phyloP scores from a whole-genome alignment of 2,888 invertebrate genomes.

The Ochropleura plecta region DNA sequence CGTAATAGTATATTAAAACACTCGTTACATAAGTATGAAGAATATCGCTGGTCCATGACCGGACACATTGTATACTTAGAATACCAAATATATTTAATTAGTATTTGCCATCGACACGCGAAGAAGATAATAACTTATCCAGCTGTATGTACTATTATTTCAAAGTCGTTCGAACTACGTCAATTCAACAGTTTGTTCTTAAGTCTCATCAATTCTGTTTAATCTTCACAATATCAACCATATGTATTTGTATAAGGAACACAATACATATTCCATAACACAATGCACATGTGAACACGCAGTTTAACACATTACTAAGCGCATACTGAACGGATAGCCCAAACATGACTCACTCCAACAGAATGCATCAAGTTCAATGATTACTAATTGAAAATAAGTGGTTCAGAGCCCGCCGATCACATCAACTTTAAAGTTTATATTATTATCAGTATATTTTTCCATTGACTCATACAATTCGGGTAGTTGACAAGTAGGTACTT shows the following conservation, averaged over 20 bases:
- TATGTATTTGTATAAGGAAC: neutral
- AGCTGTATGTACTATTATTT: neutral
- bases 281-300: constrained; percentile 38
- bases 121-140: neutral
- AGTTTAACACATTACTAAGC: constrained; percentile 40
- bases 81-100: too few species aligned
- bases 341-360: constrained; percentile 51
- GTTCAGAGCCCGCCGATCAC: constrained; percentile 41
- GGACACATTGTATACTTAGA: too few species aligned
- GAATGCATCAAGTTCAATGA: constrained; percentile 56
- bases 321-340: constrained; percentile 36
- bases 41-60: too few species aligned
- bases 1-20: too few species aligned
- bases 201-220: constrained; percentile 6
- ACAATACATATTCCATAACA: constrained; percentile 12
- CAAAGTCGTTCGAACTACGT: neutral
- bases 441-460: constrained; percentile 22
- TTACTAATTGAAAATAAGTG: constrained; percentile 56
- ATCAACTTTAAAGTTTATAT: constrained; percentile 39
- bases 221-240: neutral
- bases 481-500: constrained; percentile 22
- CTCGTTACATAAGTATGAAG: too few species aligned
- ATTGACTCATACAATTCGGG: constrained; percentile 49
- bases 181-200: neutral
- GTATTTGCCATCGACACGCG: too few species aligned